Conservation (phyloP, 2,888 invertebrate species). For the Linnaemya tessellans region DNA sequence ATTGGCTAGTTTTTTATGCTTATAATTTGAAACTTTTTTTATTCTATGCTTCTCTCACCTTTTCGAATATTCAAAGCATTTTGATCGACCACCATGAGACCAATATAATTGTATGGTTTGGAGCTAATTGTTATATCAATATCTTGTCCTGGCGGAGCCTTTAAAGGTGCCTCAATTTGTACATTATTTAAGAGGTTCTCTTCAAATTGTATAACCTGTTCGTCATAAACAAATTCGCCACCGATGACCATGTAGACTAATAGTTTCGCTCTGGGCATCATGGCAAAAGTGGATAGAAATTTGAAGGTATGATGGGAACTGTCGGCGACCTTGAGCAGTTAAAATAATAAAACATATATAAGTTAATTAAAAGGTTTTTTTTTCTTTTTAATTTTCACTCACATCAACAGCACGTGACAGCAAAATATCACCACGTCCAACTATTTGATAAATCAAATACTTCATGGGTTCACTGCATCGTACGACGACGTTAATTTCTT, state of each 20-base stretch:
- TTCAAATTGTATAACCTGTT: conserved; percentile 91
- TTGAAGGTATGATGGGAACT: conserved; percentile 80
- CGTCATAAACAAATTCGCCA: conserved; percentile 93
- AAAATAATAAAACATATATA: background rate
- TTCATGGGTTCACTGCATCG: conserved; percentile 91
- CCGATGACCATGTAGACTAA: conserved; percentile 91
- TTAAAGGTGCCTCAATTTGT: conserved; percentile 87
- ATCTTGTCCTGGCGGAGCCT: conserved; percentile 90
- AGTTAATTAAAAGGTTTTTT: too few relatives aligned
- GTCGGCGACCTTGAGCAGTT: conserved; percentile 78
- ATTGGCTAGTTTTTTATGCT: too few relatives aligned
- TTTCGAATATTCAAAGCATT: conserved; percentile 88
- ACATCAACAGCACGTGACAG: conserved; percentile 89
- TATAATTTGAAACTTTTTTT: too few relatives aligned
- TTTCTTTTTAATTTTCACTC: conserved; percentile 55
- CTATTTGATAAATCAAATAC: conserved; percentile 90
- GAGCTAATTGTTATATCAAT: conserved; percentile 92
- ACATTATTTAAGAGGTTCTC: conserved; percentile 92
- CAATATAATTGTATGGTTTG: conserved; percentile 94
- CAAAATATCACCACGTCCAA: conserved; percentile 94
- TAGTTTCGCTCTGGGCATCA: conserved; percentile 93
- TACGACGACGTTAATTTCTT: conserved; percentile 89
- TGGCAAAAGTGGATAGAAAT: conserved; percentile 89
- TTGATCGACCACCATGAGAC: conserved; percentile 95
- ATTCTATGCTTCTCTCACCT: conserved; percentile 82